Evolutionary conservation across 64 coral and sea anemone genomes (phyloP).

Genomic region (Cladopsammia gracilis): DNA sequence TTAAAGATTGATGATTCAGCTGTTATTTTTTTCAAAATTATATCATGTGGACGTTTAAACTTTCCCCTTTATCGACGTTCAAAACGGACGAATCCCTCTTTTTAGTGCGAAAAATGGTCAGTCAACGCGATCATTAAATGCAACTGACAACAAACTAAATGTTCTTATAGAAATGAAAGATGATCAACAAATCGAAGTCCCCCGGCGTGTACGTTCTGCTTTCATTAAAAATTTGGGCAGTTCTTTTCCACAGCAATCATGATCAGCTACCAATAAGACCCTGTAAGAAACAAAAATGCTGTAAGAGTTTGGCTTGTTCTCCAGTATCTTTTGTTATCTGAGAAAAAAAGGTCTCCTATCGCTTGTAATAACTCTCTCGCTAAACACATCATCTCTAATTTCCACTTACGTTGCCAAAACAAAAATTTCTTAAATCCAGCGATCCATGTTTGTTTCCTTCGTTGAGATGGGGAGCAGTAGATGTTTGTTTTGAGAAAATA

Average conservation of each 20-base stretch:
- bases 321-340: too few species aligned
- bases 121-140: too few species aligned
- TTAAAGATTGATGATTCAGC: not conserved
- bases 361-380: not conserved
- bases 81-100: too few species aligned
- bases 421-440: not conserved
- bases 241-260: not conserved
- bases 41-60: too few species aligned
- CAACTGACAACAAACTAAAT: too few species aligned
- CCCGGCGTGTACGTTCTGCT: not conserved
- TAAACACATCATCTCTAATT: not conserved
- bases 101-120: too few species aligned
- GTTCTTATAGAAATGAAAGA: not conserved
- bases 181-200: too few species aligned
- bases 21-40: too few species aligned
- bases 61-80: too few species aligned
- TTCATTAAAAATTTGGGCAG: not conserved
- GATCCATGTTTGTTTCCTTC: not conserved
- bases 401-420: not conserved
- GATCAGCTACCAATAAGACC: not conserved
- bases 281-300: not conserved
- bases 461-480: not conserved
- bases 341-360: not conserved
- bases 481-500: constrained; percentile 45
- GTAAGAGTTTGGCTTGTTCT: too few species aligned